phyloP scores from a whole-genome alignment of 1,140 invertebrate species.

The Lasioglossum baleicum region DNA sequence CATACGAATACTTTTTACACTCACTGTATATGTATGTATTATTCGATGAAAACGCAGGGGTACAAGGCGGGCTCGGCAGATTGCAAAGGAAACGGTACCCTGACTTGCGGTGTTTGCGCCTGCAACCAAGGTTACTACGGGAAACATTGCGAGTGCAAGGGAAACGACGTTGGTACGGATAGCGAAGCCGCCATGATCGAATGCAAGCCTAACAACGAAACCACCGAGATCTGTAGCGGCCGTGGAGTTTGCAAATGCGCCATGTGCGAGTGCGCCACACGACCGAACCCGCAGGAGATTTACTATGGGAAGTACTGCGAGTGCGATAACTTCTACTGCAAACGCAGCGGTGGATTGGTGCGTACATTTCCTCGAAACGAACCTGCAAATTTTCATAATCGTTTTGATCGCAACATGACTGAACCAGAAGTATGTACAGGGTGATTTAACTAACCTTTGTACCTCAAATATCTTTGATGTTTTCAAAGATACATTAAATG shows the following conservation, averaged over 20 bases:
- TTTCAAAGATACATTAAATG: too few relatives aligned
- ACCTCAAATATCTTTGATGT: too few relatives aligned
- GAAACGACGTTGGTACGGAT: conserved; percentile 53
- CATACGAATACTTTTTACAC: too few relatives aligned
- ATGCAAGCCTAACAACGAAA: conserved; percentile 59
- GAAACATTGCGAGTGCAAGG: conserved; percentile 85
- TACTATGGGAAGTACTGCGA: conserved; percentile 86
- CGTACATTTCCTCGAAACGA: neutral
- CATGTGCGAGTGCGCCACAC: conserved; percentile 82
- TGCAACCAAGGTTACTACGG: conserved; percentile 85
- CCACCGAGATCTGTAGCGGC: conserved; percentile 79
- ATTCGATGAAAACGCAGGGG: conserved; percentile 55
- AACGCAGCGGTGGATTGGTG: conserved; percentile 79
- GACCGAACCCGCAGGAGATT: conserved; percentile 75
- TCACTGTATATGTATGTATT: too few relatives aligned
- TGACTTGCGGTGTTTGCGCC: conserved; percentile 87
- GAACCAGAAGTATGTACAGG: too few relatives aligned
- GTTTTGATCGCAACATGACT: too few relatives aligned
- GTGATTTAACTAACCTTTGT: too few relatives aligned
- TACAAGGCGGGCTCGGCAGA: conserved; percentile 72
- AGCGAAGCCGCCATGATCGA: conserved; percentile 41
- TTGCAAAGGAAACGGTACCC: conserved; percentile 80
- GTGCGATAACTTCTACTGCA: conserved; percentile 88
- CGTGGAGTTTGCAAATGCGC: conserved; percentile 85
- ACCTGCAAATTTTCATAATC: too few relatives aligned